Evolutionary conservation across 2,113 vertebrate genomes (phyloP), one percentile per base, ranked within the genome.

Genomic region (Fulmarus glacialis): DNA sequence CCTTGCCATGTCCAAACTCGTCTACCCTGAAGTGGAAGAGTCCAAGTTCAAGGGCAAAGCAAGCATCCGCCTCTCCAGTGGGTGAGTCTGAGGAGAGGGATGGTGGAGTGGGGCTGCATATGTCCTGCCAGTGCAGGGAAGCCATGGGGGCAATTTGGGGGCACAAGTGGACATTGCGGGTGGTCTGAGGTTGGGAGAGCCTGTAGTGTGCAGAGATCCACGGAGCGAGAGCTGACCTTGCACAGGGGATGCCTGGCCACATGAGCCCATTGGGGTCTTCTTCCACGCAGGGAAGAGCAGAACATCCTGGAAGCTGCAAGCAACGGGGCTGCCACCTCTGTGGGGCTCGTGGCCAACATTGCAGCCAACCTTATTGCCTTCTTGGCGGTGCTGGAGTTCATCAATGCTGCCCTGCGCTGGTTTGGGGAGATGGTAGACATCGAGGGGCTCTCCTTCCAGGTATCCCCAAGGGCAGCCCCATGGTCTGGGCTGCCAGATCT

Each of bases 241-340:
- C 38, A 7, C 1, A 16, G 17, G 12, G 36, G 32, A 19, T 16
- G 22, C 34, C 21, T 2, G 2, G 74, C 34, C 29, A 60, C 14
- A 2, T 6, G 26, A 87, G 34, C n/a, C 29, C 32, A 27, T 0
- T 19, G 22, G 47, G 26, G 11, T 90, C 56, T 68, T 80, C 24
- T n/a, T 53, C 71, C 82, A 38, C 8, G 4, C 93, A 99, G 99
- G 74, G 98, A 98, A 17, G 99, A 99, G 67, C 94, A 90, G 97
- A 99, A 99, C 95, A 96, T 99, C 59, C 56, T 99, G 97, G 99
- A 99, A 96, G 99, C 99, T 56, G 99, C 98, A 2, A 99, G 99
- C 95, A 98, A 90, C 0, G 99, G 99, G 36, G 99, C 99, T 1
- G 98, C 99, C 0, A 8, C 98, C 29, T 99, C 99, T 0, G 97